A percentile compares a stretch with the other conserved stretches of the same genome.
phyloP scores from a whole-genome alignment of 2,888 invertebrate genomes.

The Drosophila bunnanda region DNA sequence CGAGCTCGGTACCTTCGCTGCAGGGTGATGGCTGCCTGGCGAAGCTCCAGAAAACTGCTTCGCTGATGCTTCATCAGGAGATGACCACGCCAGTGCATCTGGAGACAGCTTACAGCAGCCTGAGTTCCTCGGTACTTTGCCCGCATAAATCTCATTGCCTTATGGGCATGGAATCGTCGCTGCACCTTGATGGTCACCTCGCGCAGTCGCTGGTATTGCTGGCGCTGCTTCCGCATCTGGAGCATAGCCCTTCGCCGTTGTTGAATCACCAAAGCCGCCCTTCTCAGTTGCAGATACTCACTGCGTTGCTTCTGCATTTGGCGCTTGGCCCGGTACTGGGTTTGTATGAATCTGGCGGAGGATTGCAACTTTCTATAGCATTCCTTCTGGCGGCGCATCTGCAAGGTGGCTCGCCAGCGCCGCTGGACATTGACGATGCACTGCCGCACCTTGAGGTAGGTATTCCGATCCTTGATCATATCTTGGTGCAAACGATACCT shows the following conservation, averaged over 20 bases:
- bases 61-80: slow-evolving; percentile 56
- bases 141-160: slow-evolving; percentile 76
- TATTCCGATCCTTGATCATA: slow-evolving; percentile 71
- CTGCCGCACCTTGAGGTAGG: slow-evolving; percentile 60
- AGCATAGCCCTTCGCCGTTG: slow-evolving; percentile 77
- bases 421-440: slow-evolving; percentile 76
- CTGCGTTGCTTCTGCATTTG: slow-evolving; percentile 70
- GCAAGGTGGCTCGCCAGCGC: slow-evolving; percentile 81
- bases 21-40: slow-evolving; percentile 39
- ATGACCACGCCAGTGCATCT: slow-evolving; percentile 82
- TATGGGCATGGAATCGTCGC: slow-evolving; percentile 68
- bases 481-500: slow-evolving; percentile 63
- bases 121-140: slow-evolving; percentile 76
- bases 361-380: slow-evolving; percentile 71
- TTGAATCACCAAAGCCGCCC: slow-evolving; percentile 79
- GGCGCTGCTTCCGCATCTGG: slow-evolving; percentile 59
- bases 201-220: slow-evolving; percentile 68
- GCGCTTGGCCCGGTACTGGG: slow-evolving; percentile 69
- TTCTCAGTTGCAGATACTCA: slow-evolving; percentile 58
- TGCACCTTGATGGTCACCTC: slow-evolving; percentile 80
- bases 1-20: slow-evolving; percentile 62
- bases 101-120: slow-evolving; percentile 81
- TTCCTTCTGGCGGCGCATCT: slow-evolving; percentile 66
- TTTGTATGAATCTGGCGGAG: slow-evolving; percentile 75
- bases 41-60: slow-evolving; percentile 24